Percentiles rank a stretch among this genome's conserved stretches.
Conservation (phyloP, 2,113 vertebrate species). For the Thinocorus orbignyianus region DNA sequence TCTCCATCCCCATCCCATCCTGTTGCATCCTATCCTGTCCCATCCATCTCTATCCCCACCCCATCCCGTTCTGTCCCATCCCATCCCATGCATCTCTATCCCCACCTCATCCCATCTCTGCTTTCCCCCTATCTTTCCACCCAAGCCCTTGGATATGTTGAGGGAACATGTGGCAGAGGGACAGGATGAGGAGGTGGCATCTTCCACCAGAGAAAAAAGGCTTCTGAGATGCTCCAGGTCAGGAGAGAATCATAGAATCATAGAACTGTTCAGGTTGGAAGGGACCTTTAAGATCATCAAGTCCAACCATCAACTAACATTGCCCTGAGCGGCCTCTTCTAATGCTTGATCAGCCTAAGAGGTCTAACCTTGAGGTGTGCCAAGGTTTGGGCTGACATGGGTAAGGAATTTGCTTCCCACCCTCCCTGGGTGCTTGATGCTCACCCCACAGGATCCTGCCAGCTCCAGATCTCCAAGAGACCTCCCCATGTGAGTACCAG, state of each 20-base stretch:
- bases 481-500: background rate
- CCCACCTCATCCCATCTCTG: background rate
- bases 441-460: background rate
- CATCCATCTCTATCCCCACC: too few relatives aligned
- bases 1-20: background rate
- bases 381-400: background rate
- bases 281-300: background rate
- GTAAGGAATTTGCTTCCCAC: background rate
- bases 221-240: background rate
- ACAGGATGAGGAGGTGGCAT: background rate
- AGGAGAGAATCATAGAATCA: background rate
- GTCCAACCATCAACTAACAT: background rate
- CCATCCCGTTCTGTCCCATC: background rate
- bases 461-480: background rate
- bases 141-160: background rate
- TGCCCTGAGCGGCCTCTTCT: background rate
- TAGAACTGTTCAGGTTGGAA: background rate
- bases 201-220: background rate
- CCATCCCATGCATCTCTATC: too few relatives aligned
- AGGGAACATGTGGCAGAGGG: background rate
- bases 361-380: background rate
- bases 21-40: too few relatives aligned
- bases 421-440: background rate
- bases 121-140: background rate
- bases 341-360: background rate